Evolutionary conservation across 1,140 invertebrate species (phyloP), one percentile per base, ranked within the genome.

Genomic region (Drosophila trapezifrons): DNA sequence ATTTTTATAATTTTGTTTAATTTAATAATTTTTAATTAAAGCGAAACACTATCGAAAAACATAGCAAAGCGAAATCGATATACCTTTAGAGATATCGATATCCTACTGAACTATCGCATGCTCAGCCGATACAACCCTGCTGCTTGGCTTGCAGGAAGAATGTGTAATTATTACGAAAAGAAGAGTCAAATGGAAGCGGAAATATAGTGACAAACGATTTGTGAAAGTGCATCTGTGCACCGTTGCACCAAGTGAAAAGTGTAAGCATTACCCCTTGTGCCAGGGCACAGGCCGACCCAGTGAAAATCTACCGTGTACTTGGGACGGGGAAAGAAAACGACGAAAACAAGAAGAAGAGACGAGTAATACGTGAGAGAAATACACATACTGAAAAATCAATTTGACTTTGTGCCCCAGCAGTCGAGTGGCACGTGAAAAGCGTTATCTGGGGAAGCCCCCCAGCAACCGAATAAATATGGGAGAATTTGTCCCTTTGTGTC

Each of bases 121-220:
- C 72, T 15, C 51, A 9, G 8, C 18, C 13, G 27, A 54, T 20
- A 22, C 51, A 67, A 78, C 60, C 64, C 71, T 78, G 51, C 51
- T 54, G 51, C 51, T 54, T 54, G 51, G 51, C 51, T 54, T 79
- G 77, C 79, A 75, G 71, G 71, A 75, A 86, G 64, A 80, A 85
- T 81, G 84, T 85, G 81, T 85, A 85, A 86, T 85, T 85, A 79
- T 86, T 85, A 76, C 76, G 78, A 86, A 85, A 86, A 85, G 55
- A 47, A 82, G 69, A 54, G 27, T 81, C 80, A 59, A 86, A 45
- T 74, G 67, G 42, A 54, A 37, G 52, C 76, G 63, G 52, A 78
- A 86, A 64, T 52, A 58, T 47, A 78, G 35, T 58, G 49, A 8
- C 52, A 35, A 66, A 49, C 40, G 40, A 57, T 37, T 38, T 35